Evolutionary conservation across 1,140 invertebrate species (phyloP).

Genomic region (Doryteuthis pealeii): DNA sequence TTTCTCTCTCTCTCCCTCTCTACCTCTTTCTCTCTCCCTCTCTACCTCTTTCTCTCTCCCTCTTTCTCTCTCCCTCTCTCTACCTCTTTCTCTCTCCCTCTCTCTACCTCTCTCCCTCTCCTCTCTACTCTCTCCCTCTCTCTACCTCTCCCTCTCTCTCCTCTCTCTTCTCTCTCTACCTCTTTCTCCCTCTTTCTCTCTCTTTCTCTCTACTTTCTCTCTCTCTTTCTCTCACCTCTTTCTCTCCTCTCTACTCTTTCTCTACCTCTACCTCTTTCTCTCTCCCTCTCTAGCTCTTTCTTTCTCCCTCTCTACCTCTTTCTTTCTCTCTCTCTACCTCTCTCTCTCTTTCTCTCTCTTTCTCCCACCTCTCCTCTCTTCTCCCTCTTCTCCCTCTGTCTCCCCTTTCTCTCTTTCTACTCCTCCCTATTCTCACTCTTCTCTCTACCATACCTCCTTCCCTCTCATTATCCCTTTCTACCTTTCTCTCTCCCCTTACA

Average conservation of each 20-base stretch:
- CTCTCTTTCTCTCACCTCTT: no score
- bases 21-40: not conserved
- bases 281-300: no score
- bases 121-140: not conserved
- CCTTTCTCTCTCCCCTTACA: no score
- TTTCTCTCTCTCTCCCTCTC: not conserved
- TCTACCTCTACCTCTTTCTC: not conserved
- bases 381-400: no score
- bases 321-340: not conserved
- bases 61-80: not conserved
- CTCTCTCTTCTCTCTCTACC: not conserved
- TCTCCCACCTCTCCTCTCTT: not conserved
- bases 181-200: not conserved
- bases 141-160: not conserved
- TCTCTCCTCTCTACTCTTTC: not conserved
- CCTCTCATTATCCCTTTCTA: no score
- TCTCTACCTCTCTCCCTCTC: not conserved
- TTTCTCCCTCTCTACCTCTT: not conserved
- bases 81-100: not conserved
- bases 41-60: not conserved
- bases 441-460: no score
- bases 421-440: no score
- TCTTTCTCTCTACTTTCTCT: not conserved
- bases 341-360: no score
- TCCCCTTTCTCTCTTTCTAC: not conserved